These are phyloP conservation scores for Vultur gryphus DNA, from an alignment of 2,797 vertebrate species.

Conservation along the genomic window DNA sequence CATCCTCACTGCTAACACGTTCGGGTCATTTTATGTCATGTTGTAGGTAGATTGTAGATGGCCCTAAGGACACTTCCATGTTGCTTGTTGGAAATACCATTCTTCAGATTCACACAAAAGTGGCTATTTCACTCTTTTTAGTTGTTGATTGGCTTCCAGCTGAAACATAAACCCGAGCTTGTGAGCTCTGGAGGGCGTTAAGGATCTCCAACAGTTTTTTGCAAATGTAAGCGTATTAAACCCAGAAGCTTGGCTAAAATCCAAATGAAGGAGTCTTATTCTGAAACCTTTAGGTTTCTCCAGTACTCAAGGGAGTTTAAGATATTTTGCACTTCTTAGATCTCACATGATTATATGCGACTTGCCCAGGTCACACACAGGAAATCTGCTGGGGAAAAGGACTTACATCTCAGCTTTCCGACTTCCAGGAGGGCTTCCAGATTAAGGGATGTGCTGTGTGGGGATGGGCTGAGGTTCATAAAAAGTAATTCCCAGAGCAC, in stretches of 20 bases:
- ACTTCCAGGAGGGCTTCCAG: neutral
- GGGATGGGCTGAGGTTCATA: neutral
- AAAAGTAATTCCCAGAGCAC: neutral
- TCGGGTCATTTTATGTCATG: neutral
- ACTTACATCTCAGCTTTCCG: neutral
- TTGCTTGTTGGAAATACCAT: neutral
- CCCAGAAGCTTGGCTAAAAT: neutral
- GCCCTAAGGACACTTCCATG: neutral
- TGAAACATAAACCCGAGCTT: neutral
- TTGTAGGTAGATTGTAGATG: neutral
- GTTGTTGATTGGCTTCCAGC: slow-evolving; percentile 15
- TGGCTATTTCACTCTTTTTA: neutral
- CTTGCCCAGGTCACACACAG: slow-evolving; percentile 11
- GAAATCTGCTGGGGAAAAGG: neutral
- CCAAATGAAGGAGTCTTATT: neutral
- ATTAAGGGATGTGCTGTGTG: neutral
- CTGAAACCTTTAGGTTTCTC: neutral
- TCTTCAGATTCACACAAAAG: neutral
- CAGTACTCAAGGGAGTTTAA: neutral
- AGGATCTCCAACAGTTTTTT: neutral
- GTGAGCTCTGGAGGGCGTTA: slow-evolving; percentile 5
- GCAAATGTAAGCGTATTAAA: neutral
- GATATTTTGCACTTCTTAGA: neutral
- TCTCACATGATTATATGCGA: neutral
- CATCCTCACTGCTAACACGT: neutral